Base-by-base conservation (phyloP, 1,140 invertebrate genomes). In the Ceratitis capitata region DNA sequence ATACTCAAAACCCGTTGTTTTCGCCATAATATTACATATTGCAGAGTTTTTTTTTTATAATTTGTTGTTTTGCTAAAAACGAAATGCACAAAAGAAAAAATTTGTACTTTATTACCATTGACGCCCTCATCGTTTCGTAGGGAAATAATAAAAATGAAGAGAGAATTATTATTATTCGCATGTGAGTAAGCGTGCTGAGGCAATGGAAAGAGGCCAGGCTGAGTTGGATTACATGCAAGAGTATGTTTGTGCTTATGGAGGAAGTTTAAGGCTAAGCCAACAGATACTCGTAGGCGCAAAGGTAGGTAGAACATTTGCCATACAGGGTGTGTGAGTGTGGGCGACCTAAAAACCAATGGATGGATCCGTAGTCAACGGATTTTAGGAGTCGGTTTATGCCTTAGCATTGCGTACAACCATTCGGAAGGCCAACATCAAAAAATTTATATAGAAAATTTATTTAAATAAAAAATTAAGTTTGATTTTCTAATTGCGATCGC, bases 81-180 rank as follows among this genome's bases (percentile, higher is more conserved):
- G 29, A 51, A 83, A 83, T 51, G 49, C 19, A 83, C 82, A 83
- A 83, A 82, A 83, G 47, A 51, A 83, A 83, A 83, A 83, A 32
- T 49, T n/a, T n/a, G n/a, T 53, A 56, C 39, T 84, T 84, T 84
- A 84, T 84, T 61, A 56, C 83, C 47, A 84, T 61, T 84, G 83
- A 84, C 83, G 83, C 83, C 83, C 83, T 84, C 83, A 64, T 84
- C 83, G 51, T 84, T 84, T 64, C 23, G 83, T 56, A 84, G 53
- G 82, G 53, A 51, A 58, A 83, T 58, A 83, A 83, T 58, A 83
- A 83, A 51, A 83, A 83, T 58, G 53, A 83, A 51, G 42, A 51
- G 42, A 83, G 47, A 83, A 83, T 58, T 53, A 51, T 83, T 53
- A 83, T 53, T 53, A 58, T 58, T 51, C 47, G 47, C 47, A 56